Evolutionary conservation across 2,888 invertebrate genomes (phyloP).

Genomic region (Xestia sexstrigata): DNA sequence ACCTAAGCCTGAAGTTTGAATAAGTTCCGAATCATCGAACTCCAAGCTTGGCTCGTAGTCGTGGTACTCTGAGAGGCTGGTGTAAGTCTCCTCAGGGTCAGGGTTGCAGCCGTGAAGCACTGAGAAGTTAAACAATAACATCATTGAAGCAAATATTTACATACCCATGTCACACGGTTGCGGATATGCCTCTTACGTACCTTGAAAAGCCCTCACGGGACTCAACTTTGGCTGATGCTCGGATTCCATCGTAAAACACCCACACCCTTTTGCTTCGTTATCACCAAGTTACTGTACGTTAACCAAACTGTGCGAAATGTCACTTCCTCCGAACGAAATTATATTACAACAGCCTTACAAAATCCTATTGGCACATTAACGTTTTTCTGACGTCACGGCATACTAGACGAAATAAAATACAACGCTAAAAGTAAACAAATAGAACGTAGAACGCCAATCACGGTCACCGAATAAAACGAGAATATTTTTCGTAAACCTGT

Average conservation of each 20-base stretch:
- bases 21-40: constrained; percentile 98
- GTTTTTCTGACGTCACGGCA: constrained; percentile 47
- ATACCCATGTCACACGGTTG: constrained; percentile 23
- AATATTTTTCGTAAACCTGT: constrained; percentile 44
- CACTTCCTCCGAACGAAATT: constrained; percentile 58
- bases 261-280: constrained; percentile 59
- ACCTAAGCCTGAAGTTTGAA: constrained; percentile 93
- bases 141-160: constrained; percentile 39
- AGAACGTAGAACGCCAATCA: constrained; percentile 32
- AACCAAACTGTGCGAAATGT: constrained; percentile 62
- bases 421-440: constrained; percentile 57
- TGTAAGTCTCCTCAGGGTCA: constrained; percentile 94
- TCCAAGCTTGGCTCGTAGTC: constrained; percentile 99
- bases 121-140: constrained; percentile 68
- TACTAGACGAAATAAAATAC: constrained; percentile 36
- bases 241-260: constrained; percentile 78
- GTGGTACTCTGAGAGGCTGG: constrained; percentile 97
- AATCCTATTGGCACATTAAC: constrained; percentile 57
- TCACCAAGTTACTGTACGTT: constrained; percentile 54
- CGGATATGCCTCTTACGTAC: constrained; percentile 68
- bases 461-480: constrained; percentile 16
- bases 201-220: constrained; percentile 87
- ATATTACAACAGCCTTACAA: constrained; percentile 49
- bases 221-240: constrained; percentile 85
- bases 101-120: constrained; percentile 80